Conservation (phyloP, 30 jellyfish, hydroid and myxozoan genomes). For the Sanderia malayensis region DNA sequence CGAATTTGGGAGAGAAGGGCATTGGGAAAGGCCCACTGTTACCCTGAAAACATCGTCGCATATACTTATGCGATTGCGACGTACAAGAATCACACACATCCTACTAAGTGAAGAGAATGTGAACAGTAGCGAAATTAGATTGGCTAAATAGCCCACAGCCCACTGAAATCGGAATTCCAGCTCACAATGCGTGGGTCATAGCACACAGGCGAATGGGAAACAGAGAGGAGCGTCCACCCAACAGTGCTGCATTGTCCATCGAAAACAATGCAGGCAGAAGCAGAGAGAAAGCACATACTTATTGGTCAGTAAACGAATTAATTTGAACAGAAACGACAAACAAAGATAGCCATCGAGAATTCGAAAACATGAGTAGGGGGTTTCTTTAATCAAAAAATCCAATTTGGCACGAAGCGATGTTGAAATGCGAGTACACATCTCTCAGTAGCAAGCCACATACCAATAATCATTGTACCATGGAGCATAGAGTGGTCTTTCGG, state of each 20-base stretch:
- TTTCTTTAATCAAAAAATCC: slow-evolving; percentile 2
- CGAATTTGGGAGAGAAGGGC: slow-evolving; percentile 1
- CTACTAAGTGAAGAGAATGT: neutral
- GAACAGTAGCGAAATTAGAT: slow-evolving; percentile 20
- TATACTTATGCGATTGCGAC: no score
- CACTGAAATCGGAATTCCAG: neutral
- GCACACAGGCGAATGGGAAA: neutral
- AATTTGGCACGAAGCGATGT: neutral
- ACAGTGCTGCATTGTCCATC: neutral
- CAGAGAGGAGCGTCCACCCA: neutral
- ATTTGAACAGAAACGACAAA: neutral
- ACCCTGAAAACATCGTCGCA: no score
- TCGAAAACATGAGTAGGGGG: slow-evolving; percentile 10
- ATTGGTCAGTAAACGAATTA: slow-evolving; percentile 15
- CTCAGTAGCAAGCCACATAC: no score
- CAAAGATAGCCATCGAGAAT: slow-evolving; percentile 7
- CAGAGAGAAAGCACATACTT: slow-evolving; percentile 14
- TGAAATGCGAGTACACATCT: no score
- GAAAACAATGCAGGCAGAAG: neutral
- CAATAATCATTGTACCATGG: no score
- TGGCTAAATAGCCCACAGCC: slow-evolving; percentile 2
- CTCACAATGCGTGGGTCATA: no score
- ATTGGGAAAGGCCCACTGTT: no score
- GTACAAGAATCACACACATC: neutral
- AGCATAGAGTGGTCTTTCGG: no score